Evolutionary conservation across 2,113 vertebrate genomes (phyloP), one percentile per base, ranked within the genome.

Genomic region (Toxotes chatareus): DNA sequence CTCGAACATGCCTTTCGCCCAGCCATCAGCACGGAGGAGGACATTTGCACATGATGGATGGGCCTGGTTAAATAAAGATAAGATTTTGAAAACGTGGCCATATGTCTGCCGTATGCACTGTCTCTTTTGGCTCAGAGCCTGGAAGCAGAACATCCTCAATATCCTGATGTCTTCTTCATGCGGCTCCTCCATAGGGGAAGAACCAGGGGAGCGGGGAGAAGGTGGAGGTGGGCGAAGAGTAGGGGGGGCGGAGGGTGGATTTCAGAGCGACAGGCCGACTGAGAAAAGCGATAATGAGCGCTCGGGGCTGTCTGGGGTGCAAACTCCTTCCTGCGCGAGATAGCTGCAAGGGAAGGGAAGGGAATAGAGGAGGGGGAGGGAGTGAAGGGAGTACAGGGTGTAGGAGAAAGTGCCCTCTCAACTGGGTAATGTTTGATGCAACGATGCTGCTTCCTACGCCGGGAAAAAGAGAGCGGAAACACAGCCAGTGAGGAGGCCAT

Each of bases 241-340:
- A 10, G 44, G 27, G 23, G 68, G 69, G 83, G 60, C 59, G 63
- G 65, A 69, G 76, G 81, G 70, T 63, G 87, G 80, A 79, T 88
- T 87, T 85, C 63, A 76, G 89, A 91, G 86, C 78, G 90, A 92
- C 90, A 88, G 90, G 80, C 84, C 46, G 73, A 82, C 85, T 80
- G 79, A 87, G 86, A 77, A 53, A 75, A 91, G 87, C 68, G 90
- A 91, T 94, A 94, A 94, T 93, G 93, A 94, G 92, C 57, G 65
- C 88, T 90, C 40, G 31, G 86, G 90, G 88, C 88, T 92, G 90
- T 92, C 88, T 82, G 87, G 82, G 89, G 89, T 86, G 83, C 84
- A 89, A 90, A 88, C 86, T 77, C 86, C 87, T 86, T 89, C 86
- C 79, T 21, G 27, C 13, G 40, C 4, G 51, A 83, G 80, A 87